Base-by-base conservation (phyloP, 2,888 invertebrate genomes). In the Lepidocyrtoides sp. region DNA sequence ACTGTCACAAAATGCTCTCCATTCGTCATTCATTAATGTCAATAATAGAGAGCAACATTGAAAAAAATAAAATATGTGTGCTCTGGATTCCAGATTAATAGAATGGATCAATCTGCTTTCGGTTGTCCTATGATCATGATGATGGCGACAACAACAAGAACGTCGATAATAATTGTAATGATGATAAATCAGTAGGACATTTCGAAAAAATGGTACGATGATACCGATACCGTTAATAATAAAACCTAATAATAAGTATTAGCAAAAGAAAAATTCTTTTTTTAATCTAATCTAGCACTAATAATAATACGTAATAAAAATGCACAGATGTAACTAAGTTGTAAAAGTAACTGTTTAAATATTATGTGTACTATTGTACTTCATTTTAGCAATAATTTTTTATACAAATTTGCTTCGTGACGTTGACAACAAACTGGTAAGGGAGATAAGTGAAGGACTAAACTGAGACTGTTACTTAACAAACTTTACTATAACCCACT, bases 11-110 rank as follows among this genome's bases (percentile, higher is more conserved):
- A 48, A 66, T 60, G 26, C 81, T 81, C 66, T 79, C 72, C 82
- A 82, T 89, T 89, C 60, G 69, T 89, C 88, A 81, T 81, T 88
- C 57, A 88, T 88, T 88, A 88, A 88, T 88, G 75, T 81, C 88
- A 87, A 88, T 54, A 83, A 32, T 75, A 48, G 26, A n/a, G 66
- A 51, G 17, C 44, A 63, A 66, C 48, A 72, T 32, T 72, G 54
- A 57, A 44, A 83, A 89, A 60, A 75, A 75, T 32, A 14, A 20
- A 36, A 36, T 36, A n/a, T 75, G 36, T 89, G 54, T 89, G 89
- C 44, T 82, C 89, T 69, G 77, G 89, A 83, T 82, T 89, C 89
- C 89, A 89, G 81, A 60, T 12, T 23, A 26, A 48, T n/a, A 79
- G 57, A 54, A 63, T 48, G 81, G 69, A 82, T 89, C 89, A 89